These are phyloP conservation scores for Amphilophus citrinellus DNA, from an alignment of 2,113 vertebrate species.

Conservation along the genomic window DNA sequence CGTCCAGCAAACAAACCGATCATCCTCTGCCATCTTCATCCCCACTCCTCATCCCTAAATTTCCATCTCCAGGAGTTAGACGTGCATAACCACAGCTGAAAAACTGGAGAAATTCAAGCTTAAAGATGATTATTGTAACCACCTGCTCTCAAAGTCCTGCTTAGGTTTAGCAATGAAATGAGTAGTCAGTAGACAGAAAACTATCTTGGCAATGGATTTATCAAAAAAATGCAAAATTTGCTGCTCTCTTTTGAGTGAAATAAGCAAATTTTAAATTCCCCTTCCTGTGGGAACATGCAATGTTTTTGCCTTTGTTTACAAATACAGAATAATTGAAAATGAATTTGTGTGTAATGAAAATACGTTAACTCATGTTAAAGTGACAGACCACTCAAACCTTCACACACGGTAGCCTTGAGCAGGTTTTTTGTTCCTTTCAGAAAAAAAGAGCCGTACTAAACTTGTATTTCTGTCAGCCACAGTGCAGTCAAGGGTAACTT, in stretches of 20 bases:
- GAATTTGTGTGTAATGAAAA: not conserved
- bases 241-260: not conserved
- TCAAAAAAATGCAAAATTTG: not conserved
- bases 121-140: not conserved
- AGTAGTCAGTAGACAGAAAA: not conserved
- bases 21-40: not conserved
- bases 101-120: not conserved
- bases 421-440: not conserved
- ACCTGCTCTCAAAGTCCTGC: not conserved
- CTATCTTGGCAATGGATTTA: not conserved
- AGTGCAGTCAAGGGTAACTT: not conserved
- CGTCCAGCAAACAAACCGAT: not conserved
- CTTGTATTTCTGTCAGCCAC: not conserved
- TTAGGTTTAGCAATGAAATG: not conserved
- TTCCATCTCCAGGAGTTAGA: not conserved
- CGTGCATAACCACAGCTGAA: constrained; percentile 1
- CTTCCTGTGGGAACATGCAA: not conserved
- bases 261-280: not conserved
- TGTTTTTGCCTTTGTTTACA: constrained; percentile 24
- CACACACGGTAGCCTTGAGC: not conserved
- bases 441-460: not conserved
- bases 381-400: not conserved
- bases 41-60: not conserved
- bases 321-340: not conserved
- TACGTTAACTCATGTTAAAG: not conserved